Percentiles rank a stretch among this genome's conserved stretches.
These are phyloP conservation scores for Drosophila emarginata DNA, from an alignment of 2,888 invertebrate genomes.

Conservation along the genomic window DNA sequence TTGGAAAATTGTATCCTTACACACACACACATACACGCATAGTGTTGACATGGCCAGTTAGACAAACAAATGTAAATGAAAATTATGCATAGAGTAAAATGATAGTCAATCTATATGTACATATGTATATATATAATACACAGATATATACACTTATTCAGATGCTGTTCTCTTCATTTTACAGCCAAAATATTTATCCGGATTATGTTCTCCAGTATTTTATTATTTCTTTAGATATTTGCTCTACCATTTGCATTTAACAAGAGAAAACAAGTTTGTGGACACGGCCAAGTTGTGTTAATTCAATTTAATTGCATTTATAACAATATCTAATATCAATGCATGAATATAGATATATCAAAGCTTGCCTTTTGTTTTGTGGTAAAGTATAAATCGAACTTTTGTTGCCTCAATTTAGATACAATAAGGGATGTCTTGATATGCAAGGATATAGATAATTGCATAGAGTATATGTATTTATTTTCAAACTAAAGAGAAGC, in stretches of 20 bases:
- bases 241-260: neutral
- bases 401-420: too few species aligned
- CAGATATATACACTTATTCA: constrained; percentile 20
- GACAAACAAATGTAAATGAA: constrained; percentile 39
- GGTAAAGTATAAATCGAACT: too few species aligned
- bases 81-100: constrained; percentile 25
- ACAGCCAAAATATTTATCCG: neutral
- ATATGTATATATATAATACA: neutral
- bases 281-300: neutral
- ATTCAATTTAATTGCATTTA: neutral
- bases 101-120: neutral
- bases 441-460: too few species aligned
- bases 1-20: constrained; percentile 7
- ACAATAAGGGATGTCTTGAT: too few species aligned
- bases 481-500: too few species aligned
- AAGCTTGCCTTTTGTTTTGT: too few species aligned
- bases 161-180: neutral
- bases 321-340: neutral
- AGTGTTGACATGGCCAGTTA: constrained; percentile 34
- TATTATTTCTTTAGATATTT: neutral
- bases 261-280: neutral
- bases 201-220: constrained; percentile 1
- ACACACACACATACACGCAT: neutral
- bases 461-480: too few species aligned
- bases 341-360: too few species aligned